Conservation (phyloP, 2,797 vertebrate genomes). For the Catharus ustulatus region DNA sequence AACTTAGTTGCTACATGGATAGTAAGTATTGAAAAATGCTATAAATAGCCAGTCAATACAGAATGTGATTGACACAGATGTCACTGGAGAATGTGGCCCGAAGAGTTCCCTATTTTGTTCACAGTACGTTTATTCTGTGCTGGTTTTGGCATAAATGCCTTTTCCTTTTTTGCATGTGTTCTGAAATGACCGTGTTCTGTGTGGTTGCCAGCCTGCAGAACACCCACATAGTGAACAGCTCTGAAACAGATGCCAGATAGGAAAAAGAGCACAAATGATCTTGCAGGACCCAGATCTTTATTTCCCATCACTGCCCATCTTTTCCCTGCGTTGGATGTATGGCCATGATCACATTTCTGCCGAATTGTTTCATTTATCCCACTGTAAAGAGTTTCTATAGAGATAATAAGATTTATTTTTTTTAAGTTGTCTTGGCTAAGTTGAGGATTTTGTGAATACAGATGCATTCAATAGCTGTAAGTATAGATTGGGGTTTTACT, state of each 20-base stretch:
- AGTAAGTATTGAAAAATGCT: background rate
- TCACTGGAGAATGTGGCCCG: background rate
- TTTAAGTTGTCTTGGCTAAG: background rate
- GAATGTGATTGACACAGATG: background rate
- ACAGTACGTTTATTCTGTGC: background rate
- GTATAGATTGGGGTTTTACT: background rate
- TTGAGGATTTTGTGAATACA: background rate
- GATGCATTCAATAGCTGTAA: background rate
- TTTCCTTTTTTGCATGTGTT: background rate
- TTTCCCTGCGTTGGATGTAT: background rate
- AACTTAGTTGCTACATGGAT: background rate
- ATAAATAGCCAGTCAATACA: background rate
- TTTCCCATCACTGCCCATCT: background rate
- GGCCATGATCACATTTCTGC: background rate
- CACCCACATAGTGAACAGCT: background rate
- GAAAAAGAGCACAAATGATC: background rate
- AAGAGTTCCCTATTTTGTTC: background rate
- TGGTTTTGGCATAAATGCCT: conserved; percentile 4
- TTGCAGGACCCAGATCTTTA: background rate
- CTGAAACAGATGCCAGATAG: background rate
- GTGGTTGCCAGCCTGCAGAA: background rate
- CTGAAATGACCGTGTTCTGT: background rate
- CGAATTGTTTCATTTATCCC: background rate
- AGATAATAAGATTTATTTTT: background rate
- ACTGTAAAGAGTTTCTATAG: background rate